A percentile compares a stretch with the other conserved stretches of the same genome.
Conservation (phyloP, 2,888 invertebrate species). For the Caprella mutica region DNA sequence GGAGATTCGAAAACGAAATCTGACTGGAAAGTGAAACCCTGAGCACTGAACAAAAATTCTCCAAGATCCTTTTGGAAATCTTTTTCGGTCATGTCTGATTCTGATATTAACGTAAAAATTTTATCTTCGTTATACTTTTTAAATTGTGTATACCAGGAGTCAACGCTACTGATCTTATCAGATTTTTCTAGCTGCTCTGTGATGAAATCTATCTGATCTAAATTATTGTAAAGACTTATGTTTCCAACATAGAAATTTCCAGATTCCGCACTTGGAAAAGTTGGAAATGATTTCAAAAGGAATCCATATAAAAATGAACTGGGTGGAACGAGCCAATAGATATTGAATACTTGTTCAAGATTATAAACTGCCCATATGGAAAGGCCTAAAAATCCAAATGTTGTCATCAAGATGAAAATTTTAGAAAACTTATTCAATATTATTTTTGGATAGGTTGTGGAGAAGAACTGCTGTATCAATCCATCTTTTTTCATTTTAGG, state of each 20-base stretch:
- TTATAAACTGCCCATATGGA: conserved; percentile 42
- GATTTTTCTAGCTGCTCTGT: conserved; percentile 11
- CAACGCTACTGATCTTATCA: too few species aligned
- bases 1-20: conserved; percentile 51
- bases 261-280: conserved; percentile 53
- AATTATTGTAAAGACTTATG: conserved; percentile 18
- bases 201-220: conserved; percentile 19
- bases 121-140: conserved; percentile 26
- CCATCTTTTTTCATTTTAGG: conserved; percentile 44
- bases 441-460: conserved; percentile 39
- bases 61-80: conserved; percentile 54
- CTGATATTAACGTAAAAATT: conserved; percentile 13
- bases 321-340: conserved; percentile 64
- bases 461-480: conserved; percentile 45
- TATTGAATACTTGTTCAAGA: conserved; percentile 66
- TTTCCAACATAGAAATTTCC: conserved; percentile 27
- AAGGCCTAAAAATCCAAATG: conserved; percentile 18
- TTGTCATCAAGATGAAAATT: conserved; percentile 44
- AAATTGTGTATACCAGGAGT: conserved; percentile 48
- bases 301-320: conserved; percentile 56
- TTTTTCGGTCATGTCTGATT: conserved; percentile 13
- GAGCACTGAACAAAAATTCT: conserved; percentile 56
- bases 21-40: conserved; percentile 52
- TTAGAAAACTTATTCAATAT: too few species aligned
- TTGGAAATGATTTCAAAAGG: conserved; percentile 46